A percentile compares a stretch with the other conserved stretches of the same genome.
These are phyloP conservation scores for Alauda arvensis DNA, from an alignment of 2,797 vertebrate species.

Conservation along the genomic window DNA sequence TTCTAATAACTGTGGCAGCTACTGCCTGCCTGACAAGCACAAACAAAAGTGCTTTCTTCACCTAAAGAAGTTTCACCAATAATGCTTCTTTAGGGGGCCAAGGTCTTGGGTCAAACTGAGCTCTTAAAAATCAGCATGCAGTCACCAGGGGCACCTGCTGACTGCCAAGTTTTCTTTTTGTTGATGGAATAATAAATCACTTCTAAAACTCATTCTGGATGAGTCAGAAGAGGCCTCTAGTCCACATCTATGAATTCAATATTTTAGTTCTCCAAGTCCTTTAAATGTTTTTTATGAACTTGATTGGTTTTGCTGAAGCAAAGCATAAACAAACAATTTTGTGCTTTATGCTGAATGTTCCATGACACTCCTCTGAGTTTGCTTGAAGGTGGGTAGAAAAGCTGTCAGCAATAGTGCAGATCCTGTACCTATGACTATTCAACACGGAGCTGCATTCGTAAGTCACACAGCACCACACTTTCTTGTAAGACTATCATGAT, in stretches of 20 bases:
- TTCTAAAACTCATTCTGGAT: not conserved
- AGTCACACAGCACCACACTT: not conserved
- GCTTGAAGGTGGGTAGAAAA: not conserved
- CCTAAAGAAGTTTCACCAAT: not conserved
- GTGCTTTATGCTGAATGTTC: not conserved
- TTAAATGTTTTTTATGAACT: not conserved
- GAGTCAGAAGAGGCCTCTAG: not conserved
- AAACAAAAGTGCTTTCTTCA: not conserved
- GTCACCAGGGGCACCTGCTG: not conserved
- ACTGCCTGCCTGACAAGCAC: not conserved
- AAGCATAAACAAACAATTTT: not conserved
- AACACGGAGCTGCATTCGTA: accelerated
- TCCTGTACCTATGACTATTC: not conserved
- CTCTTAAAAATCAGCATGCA: not conserved
- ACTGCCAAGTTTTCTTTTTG: not conserved
- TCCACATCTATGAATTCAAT: not conserved
- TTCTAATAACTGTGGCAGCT: not conserved
- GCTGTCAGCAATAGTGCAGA: not conserved
- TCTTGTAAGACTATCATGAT: not conserved
- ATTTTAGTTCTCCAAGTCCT: not conserved
- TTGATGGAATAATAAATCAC: not conserved
- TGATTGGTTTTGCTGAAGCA: not conserved
- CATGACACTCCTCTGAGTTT: not conserved
- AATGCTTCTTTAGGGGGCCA: not conserved
- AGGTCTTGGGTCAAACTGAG: not conserved